Evolutionary conservation across 2,113 vertebrate species (phyloP), one percentile per base, ranked within the genome.

Genomic region (Zapornia atra): DNA sequence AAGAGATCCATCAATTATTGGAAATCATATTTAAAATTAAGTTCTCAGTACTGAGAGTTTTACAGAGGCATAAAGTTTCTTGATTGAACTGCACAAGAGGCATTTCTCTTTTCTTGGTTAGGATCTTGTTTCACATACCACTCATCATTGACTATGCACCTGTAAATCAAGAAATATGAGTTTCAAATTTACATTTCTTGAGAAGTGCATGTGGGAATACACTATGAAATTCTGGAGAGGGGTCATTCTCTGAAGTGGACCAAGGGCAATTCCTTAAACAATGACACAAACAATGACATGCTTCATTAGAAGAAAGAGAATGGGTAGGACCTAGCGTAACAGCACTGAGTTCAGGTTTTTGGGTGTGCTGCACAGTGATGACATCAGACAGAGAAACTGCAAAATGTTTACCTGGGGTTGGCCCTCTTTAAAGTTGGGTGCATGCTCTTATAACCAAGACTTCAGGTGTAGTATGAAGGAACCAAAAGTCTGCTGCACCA

Each of bases 231-330:
- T 73, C 36, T 91, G 51, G 10, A 86, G 24, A 83, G 15, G 8
- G 44, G 40, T 17, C 11, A 18, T 76, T 17, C 42, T 48, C 53
- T 88, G n/a, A 85, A 56, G 10, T n/a, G 29, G 18, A 34, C 18
- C 4, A 42, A 69, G 25, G 29, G 24, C 4, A 1, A 8, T 78
- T 70, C 44, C 22, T 63, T 70, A 33, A 11, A 29, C 85, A 85
- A 54, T 75, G 1, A n/a, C 26, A 8, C 6, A 12, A 46, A 63
- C 33, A 36, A 0, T 1, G 3, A 60, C 73, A 9, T 12, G 9
- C 8, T 87, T 78, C 4, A 20, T 68, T 38, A 86, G 60, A 66
- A 72, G 10, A 57, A 79, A 68, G 24, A 48, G 19, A 46, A 8
- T 29, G 38, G 42, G 13, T 42, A 48, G 40, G 31, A 77, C 9